Conservation (phyloP, 2,797 vertebrate genomes). For the Poliocrania exsul region DNA sequence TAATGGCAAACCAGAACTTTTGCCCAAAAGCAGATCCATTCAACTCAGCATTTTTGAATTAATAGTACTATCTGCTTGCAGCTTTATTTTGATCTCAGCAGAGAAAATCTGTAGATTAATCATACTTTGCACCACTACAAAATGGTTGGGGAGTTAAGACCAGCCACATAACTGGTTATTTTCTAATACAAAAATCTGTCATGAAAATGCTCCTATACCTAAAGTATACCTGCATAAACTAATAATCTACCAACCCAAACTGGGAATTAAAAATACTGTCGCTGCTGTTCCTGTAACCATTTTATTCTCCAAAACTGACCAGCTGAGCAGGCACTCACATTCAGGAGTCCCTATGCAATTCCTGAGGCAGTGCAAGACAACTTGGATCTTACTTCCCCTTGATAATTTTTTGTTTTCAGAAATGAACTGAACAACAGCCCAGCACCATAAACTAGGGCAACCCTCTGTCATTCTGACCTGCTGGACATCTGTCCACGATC, state of each 20-base stretch:
- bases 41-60: not conserved
- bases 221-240: not conserved
- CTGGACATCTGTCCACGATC: not conserved
- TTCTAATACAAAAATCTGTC: not conserved
- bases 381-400: not conserved
- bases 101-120: not conserved
- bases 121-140: not conserved
- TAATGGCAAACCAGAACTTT: not conserved
- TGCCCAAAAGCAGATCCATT: not conserved
- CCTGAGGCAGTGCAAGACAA: not conserved
- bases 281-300: not conserved
- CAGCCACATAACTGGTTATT: not conserved
- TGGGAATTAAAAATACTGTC: not conserved
- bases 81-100: not conserved
- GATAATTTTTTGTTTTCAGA: not conserved
- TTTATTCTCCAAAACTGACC: not conserved
- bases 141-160: not conserved
- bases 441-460: not conserved
- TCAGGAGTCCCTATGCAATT: not conserved
- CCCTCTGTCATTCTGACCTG: not conserved
- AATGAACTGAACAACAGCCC: not conserved
- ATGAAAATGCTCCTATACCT: not conserved
- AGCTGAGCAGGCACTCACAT: not conserved
- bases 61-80: not conserved
- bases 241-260: not conserved